These are phyloP conservation scores for Oryctolagus cuniculus DNA, from an alignment of 2,113 vertebrate species.

Conservation along the genomic window mOryCun1.1 NC_091432.1:147740001-147740500, in stretches of 20 bases:
- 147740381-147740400: not conserved
- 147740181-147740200: too few relatives aligned
- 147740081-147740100: too few relatives aligned
- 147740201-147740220: too few relatives aligned
- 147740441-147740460: not conserved
- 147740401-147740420: slow-evolving; percentile 1
- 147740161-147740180: too few relatives aligned
- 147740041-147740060: too few relatives aligned
- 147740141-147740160: too few relatives aligned
- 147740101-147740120: too few relatives aligned
- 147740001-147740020: too few relatives aligned
- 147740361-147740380: not conserved
- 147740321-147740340: not conserved
- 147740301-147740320: not conserved
- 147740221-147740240: too few relatives aligned
- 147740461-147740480: not conserved
- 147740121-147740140: too few relatives aligned
- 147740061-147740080: too few relatives aligned
- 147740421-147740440: slow-evolving; percentile 3
- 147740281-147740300: not conserved
- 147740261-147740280: not conserved
- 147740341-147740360: not conserved
- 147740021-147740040: too few relatives aligned
- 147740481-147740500: not conserved
- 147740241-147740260: not conserved